phyloP scores from a whole-genome alignment of 2,888 invertebrate species.

The Nesidiocoris tenuis region DNA sequence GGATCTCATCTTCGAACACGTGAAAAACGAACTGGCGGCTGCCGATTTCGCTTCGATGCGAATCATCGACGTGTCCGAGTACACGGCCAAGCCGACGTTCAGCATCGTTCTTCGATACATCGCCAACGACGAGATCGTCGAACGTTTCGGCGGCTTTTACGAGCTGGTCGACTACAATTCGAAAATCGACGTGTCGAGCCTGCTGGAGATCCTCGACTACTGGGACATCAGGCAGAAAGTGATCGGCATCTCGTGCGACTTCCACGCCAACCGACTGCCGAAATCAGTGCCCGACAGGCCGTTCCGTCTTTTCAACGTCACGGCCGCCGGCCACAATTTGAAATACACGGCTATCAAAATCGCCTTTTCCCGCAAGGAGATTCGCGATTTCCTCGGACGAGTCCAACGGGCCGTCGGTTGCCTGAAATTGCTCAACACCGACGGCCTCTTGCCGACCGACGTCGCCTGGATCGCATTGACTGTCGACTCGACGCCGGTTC shows the following conservation, averaged over 20 bases:
- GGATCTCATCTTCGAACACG: slow-evolving; percentile 24
- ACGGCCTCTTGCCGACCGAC: not conserved
- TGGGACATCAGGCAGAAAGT: slow-evolving; percentile 23
- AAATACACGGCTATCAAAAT: slow-evolving; percentile 33
- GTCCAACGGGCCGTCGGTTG: not conserved
- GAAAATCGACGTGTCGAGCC: slow-evolving; percentile 6
- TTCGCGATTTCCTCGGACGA: slow-evolving; percentile 13
- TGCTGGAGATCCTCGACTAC: slow-evolving; percentile 19
- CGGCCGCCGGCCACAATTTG: slow-evolving; percentile 3
- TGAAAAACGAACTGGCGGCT: slow-evolving; percentile 23
- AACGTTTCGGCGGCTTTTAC: slow-evolving; percentile 37
- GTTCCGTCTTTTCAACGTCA: slow-evolving; percentile 19
- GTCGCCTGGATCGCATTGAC: not conserved
- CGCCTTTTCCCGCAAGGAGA: slow-evolving; percentile 14
- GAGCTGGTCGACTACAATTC: slow-evolving; percentile 17
- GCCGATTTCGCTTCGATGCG: slow-evolving; percentile 21
- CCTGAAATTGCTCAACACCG: slow-evolving; percentile 1
- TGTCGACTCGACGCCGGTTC: not conserved
- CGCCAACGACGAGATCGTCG: slow-evolving; percentile 2
- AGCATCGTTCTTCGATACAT: slow-evolving; percentile 28
- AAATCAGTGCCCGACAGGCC: slow-evolving; percentile 5
- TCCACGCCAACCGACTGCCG: slow-evolving; percentile 13
- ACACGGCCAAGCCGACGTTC: slow-evolving; percentile 21
- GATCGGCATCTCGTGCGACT: slow-evolving; percentile 25
- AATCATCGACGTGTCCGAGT: slow-evolving; percentile 34